phyloP scores from a whole-genome alignment of 2,888 invertebrate species.

The Lasioglossum figueresi region DNA sequence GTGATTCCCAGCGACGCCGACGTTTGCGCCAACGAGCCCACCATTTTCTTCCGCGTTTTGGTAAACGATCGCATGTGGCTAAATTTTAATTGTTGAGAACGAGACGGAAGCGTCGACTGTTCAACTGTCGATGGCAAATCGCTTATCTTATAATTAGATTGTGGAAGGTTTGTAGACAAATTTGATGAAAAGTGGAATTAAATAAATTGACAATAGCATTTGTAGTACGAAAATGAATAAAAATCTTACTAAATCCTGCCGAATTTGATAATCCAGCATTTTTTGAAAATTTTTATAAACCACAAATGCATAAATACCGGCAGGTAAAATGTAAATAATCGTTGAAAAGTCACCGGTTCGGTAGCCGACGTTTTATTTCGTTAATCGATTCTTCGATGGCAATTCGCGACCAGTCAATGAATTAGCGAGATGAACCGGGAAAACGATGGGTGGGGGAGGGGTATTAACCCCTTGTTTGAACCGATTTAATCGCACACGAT shows the following conservation, averaged over 20 bases:
- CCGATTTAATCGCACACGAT: not conserved
- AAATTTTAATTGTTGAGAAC: not conserved
- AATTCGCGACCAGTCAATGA: not conserved
- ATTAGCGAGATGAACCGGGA: not conserved
- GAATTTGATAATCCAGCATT: no score
- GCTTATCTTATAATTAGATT: no score
- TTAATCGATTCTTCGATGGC: not conserved
- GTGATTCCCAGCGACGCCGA: slow-evolving; percentile 55
- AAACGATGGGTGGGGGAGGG: not conserved
- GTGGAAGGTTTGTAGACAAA: no score
- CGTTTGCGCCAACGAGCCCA: not conserved
- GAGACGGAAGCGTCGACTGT: not conserved
- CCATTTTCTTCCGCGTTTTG: slow-evolving; percentile 28
- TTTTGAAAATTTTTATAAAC: no score
- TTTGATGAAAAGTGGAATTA: no score
- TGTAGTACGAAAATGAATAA: no score
- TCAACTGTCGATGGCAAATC: not conserved
- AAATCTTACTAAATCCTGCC: no score
- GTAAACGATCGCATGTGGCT: not conserved
- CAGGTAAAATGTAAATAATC: not conserved
- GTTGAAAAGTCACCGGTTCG: not conserved
- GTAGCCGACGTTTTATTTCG: not conserved
- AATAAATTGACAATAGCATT: no score
- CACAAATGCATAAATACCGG: no score
- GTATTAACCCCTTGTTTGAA: not conserved